These are phyloP conservation scores for Yasuhikotakia modesta DNA, from an alignment of 2,797 vertebrate species.

Conservation along the genomic window DNA sequence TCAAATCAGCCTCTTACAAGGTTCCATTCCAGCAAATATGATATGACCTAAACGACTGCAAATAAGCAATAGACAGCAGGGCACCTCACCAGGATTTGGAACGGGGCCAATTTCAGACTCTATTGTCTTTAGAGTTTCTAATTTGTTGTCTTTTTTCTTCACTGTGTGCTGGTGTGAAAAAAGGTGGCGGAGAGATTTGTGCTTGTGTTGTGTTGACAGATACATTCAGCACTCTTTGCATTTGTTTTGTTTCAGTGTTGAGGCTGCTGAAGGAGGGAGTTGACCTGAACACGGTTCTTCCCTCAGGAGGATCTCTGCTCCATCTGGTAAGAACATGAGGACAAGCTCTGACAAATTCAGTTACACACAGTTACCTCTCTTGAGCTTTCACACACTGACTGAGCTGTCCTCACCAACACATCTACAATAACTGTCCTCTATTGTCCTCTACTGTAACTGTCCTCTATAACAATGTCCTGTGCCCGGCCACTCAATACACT, in stretches of 20 bases:
- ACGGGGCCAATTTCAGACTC: neutral
- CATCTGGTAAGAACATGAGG: constrained; percentile 86
- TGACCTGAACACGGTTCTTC: constrained; percentile 77
- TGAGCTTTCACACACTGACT: constrained; percentile 22
- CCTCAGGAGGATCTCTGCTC: constrained; percentile 89
- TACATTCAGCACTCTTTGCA: constrained; percentile 24
- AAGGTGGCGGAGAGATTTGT: constrained; percentile 9
- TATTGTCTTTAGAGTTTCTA: neutral
- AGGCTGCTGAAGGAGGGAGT: constrained; percentile 88
- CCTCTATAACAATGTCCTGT: neutral
- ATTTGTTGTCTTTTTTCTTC: neutral
- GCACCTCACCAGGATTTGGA: neutral
- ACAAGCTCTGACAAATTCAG: constrained; percentile 38
- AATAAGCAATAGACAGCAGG: neutral
- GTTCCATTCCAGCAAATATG: neutral
- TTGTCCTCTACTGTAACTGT: too few relatives aligned
- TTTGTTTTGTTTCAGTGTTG: constrained; percentile 78
- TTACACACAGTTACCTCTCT: constrained; percentile 37
- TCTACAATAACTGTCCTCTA: neutral
- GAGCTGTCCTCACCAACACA: neutral
- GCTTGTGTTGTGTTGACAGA: constrained; percentile 17
- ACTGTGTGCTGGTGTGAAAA: constrained; percentile 12
- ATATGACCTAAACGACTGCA: neutral
- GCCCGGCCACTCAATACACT: neutral
- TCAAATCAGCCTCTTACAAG: too few relatives aligned